Evolutionary conservation across 2,113 vertebrate genomes (phyloP).

Genomic region (Geococcyx californianus): DNA sequence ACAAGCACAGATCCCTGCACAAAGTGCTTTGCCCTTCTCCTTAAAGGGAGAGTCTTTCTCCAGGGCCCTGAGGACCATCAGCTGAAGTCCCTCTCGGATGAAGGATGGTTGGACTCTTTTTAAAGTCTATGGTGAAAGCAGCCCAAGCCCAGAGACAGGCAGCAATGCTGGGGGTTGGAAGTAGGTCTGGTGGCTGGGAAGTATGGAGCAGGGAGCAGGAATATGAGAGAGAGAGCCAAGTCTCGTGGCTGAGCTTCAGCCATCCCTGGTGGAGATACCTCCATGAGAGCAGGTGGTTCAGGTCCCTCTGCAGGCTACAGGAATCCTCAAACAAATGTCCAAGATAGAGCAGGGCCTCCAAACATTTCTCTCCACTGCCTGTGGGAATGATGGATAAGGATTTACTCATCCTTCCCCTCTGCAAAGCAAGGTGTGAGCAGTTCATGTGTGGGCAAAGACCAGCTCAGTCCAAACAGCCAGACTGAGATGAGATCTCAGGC

Average conservation of each 20-base stretch:
- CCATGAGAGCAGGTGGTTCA: neutral
- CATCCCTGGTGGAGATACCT: neutral
- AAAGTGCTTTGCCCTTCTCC: conserved; percentile 47
- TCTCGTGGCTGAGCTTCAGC: neutral
- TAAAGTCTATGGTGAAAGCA: neutral
- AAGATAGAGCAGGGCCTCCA: neutral
- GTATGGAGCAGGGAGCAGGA: rapidly evolving
- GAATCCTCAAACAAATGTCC: neutral
- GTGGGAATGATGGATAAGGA: neutral
- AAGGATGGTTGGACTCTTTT: neutral
- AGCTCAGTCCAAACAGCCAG: neutral
- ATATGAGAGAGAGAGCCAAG: neutral
- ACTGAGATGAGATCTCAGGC: too few relatives aligned
- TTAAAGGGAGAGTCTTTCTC: conserved; percentile 42
- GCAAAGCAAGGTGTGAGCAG: neutral
- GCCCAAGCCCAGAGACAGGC: neutral
- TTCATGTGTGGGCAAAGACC: neutral
- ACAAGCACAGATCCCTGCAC: conserved; percentile 46
- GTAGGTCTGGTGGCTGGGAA: neutral
- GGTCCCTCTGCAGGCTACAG: neutral
- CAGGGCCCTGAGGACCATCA: neutral
- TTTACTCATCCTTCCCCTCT: neutral
- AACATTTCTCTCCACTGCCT: neutral
- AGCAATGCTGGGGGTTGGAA: rapidly evolving
- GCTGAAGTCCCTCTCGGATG: rapidly evolving